Evolutionary conservation across 2,888 invertebrate species (phyloP).

Genomic region (Agrotis exclamationis): DNA sequence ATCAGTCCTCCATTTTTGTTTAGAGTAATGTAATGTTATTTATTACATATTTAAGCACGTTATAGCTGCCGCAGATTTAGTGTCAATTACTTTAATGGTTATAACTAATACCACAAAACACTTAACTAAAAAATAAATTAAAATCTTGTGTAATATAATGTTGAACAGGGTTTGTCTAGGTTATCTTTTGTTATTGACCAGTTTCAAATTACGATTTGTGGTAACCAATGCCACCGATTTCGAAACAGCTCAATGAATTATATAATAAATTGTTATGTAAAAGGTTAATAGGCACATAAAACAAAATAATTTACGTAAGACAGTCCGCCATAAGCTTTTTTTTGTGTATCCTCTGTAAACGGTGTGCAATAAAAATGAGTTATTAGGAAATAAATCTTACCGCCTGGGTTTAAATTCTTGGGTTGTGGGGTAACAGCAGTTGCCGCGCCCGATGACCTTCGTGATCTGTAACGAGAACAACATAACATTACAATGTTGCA

Average conservation of each 20-base stretch:
- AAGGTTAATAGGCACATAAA: slow-evolving; percentile 32
- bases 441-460: slow-evolving; percentile 94
- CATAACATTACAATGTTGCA: slow-evolving; percentile 26
- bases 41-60: neutral
- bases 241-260: slow-evolving; percentile 34
- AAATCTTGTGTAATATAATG: neutral
- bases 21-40: slow-evolving; percentile 1
- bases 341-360: slow-evolving; percentile 9
- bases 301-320: slow-evolving; percentile 21
- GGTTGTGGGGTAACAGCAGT: slow-evolving; percentile 94
- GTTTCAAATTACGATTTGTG: slow-evolving; percentile 7
- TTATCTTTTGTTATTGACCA: slow-evolving; percentile 35
- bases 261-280: slow-evolving; percentile 31
- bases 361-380: slow-evolving; percentile 9
- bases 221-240: slow-evolving; percentile 31
- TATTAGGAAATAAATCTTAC: slow-evolving; percentile 85
- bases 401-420: slow-evolving; percentile 94
- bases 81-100: slow-evolving; percentile 5
- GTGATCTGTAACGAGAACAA: slow-evolving; percentile 91
- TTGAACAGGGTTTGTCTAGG: slow-evolving; percentile 20
- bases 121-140: no score
- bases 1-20: neutral
- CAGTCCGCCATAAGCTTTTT: slow-evolving; percentile 16
- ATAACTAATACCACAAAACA: no score
- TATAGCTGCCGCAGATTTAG: neutral